Conservation (phyloP, 2,113 vertebrate species). For the Acrocephalus kingi region DNA sequence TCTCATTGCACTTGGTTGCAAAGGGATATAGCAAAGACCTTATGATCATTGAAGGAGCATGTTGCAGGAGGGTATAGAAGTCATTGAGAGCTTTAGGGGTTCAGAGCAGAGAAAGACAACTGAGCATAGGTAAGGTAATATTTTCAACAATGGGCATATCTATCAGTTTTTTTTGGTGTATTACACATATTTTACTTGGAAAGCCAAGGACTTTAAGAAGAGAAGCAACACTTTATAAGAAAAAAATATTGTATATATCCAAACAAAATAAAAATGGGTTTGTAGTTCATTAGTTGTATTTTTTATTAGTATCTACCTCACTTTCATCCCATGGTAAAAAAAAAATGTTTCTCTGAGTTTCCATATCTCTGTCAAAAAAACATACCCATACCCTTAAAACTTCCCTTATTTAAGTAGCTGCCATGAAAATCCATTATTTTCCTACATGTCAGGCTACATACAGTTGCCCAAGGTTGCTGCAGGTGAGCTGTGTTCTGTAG, state of each 20-base stretch:
- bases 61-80: neutral
- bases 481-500: neutral
- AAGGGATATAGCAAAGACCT: neutral
- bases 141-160: neutral
- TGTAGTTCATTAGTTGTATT: neutral
- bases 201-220: neutral
- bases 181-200: neutral
- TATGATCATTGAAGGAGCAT: neutral
- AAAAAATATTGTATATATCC: neutral
- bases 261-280: neutral
- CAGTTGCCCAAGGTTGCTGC: neutral
- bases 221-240: neutral
- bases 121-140: neutral
- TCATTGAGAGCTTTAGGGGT: neutral
- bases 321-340: neutral
- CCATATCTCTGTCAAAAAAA: neutral
- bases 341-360: neutral
- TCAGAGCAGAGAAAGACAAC: neutral
- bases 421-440: neutral
- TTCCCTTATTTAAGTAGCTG: neutral
- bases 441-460: neutral
- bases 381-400: rapidly evolving
- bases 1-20: neutral
- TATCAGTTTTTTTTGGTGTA: neutral
- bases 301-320: neutral